phyloP scores from a whole-genome alignment of 2,113 vertebrate genomes.

The Mastomys natalensis region DNA sequence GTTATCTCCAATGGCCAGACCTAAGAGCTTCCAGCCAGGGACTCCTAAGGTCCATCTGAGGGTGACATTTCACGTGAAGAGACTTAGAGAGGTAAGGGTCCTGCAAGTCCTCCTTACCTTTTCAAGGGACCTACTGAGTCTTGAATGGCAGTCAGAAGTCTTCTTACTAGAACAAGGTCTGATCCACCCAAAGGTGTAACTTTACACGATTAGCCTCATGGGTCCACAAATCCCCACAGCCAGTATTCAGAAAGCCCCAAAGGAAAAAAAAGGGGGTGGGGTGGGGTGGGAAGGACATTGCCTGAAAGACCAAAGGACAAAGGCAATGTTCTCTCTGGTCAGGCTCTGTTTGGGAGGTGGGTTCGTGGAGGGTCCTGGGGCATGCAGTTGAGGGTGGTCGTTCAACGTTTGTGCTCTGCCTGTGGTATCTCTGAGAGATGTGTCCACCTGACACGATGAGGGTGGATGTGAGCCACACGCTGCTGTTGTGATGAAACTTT shows the following conservation, averaged over 20 bases:
- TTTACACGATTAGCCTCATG: not conserved
- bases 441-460: not conserved
- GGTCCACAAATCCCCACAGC: not conserved
- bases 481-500: not conserved
- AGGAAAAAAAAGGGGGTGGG: not conserved
- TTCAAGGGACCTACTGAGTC: not conserved
- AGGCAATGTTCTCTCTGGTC: no score
- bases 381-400: fast-evolving
- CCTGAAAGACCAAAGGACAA: not conserved
- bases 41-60: fast-evolving
- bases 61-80: not conserved
- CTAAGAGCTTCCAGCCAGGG: not conserved
- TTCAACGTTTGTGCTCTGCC: not conserved
- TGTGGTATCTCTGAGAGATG: not conserved
- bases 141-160: not conserved
- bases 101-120: not conserved
- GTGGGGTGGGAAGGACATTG: not conserved
- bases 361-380: not conserved
- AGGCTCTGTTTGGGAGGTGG: not conserved
- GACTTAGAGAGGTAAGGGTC: not conserved
- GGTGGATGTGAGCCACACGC: not conserved
- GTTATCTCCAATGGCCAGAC: not conserved
- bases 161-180: not conserved
- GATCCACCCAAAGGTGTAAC: not conserved
- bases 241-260: not conserved